phyloP scores from a whole-genome alignment of 1,140 invertebrate species.

The Brachionus angularis region DNA sequence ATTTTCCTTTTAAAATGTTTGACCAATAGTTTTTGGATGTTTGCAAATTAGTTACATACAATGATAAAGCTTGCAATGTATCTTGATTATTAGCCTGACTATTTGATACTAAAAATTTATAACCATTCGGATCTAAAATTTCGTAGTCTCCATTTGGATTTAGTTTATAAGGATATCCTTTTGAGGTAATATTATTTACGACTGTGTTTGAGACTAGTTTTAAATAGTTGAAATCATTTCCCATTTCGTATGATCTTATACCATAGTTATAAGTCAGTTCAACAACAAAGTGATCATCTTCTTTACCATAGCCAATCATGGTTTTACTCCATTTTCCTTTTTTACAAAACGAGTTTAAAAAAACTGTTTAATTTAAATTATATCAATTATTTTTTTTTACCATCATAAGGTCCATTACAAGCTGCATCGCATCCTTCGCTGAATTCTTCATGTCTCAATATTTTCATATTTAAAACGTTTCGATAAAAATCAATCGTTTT shows the following conservation, averaged over 20 bases:
- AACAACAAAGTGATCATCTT: conserved; percentile 88
- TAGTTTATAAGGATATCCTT: conserved; percentile 65
- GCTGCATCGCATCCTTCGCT: conserved; percentile 86
- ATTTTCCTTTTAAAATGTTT: conserved; percentile 15
- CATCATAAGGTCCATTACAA: conserved; percentile 79
- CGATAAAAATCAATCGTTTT: conserved; percentile 79
- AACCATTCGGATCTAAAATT: conserved; percentile 80
- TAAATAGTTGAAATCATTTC: conserved; percentile 78
- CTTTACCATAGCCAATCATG: conserved; percentile 94
- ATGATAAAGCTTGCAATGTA: conserved; percentile 74
- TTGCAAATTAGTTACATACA: conserved; percentile 73
- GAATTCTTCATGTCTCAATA: conserved; percentile 93
- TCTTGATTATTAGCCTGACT: conserved; percentile 64
- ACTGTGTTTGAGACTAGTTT: conserved; percentile 74
- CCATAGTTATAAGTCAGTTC: conserved; percentile 98
- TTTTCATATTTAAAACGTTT: conserved; percentile 84
- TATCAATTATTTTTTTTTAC: no score
- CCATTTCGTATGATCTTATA: conserved; percentile 74
- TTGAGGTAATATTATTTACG: conserved; percentile 66
- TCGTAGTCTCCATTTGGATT: conserved; percentile 63
- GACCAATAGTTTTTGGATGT: conserved; percentile 63
- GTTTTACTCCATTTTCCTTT: conserved; percentile 93
- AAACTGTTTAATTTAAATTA: no score
- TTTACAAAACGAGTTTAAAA: background rate
- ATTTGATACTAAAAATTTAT: conserved; percentile 77